Evolutionary conservation across 2,888 invertebrate species (phyloP).

Genomic region (Salticus scenicus): DNA sequence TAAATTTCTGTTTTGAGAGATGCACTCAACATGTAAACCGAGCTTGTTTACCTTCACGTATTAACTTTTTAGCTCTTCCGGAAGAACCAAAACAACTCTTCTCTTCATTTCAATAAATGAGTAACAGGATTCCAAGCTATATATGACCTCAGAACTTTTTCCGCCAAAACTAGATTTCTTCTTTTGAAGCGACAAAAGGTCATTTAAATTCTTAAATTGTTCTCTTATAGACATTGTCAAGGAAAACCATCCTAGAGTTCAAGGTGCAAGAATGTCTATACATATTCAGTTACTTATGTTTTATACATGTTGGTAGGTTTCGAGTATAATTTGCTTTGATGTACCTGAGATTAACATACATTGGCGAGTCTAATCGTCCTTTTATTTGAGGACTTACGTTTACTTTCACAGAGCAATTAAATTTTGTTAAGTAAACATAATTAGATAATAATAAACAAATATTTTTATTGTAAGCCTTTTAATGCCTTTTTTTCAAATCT

Average conservation of each 20-base stretch:
- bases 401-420: too few relatives aligned
- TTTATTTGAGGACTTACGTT: too few relatives aligned
- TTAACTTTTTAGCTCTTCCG: background rate
- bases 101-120: background rate
- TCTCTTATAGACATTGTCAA: constrained; percentile 20
- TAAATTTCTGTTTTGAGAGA: background rate
- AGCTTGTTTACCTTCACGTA: background rate
- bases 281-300: background rate
- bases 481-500: too few relatives aligned
- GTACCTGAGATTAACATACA: too few relatives aligned
- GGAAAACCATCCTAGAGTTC: constrained; percentile 5
- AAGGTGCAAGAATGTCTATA: constrained; percentile 17
- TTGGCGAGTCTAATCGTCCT: too few relatives aligned
- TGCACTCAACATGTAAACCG: background rate
- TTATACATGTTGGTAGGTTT: too few relatives aligned
- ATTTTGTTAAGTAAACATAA: too few relatives aligned
- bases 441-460: too few relatives aligned
- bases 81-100: background rate
- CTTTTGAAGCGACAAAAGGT: background rate
- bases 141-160: constrained; percentile 3
- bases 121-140: background rate
- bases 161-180: background rate
- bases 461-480: too few relatives aligned
- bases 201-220: constrained; percentile 5
- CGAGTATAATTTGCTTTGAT: too few relatives aligned